Base-by-base conservation (phyloP, 1,140 invertebrate species). In the Neodiprion pinetum region DNA sequence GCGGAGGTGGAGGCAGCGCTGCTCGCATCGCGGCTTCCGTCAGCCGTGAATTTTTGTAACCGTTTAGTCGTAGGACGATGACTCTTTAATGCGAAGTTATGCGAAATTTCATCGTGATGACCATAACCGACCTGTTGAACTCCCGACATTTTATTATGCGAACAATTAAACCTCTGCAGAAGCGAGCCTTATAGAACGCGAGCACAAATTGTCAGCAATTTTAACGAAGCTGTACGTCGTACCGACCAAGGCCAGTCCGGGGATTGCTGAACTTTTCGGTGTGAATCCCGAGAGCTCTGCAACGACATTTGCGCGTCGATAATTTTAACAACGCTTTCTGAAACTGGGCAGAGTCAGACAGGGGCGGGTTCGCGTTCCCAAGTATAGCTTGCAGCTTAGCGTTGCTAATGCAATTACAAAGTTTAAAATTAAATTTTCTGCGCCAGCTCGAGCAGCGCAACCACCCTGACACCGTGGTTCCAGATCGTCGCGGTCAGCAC, bases 381-480 rank as follows among this genome's bases (percentile, higher is more conserved):
- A 17, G 53, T 61, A 61, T 61, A 61, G 53, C 53, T 61, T 61
- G 11, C 53, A 61, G 53, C 53, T 61, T 61, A 9, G 53, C 53
- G 53, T 61, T 61, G 53, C 53, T 61, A 61, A 61, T 61, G 53
- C 53, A 61, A 61, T 61, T 61, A 61, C n/a, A 17, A 61, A 61
- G 53, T 61, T 61, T 61, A 61, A 9, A 61, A 61, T 61, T 61
- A 14, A 61, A 61, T 61, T 61, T 61, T 17, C 53, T 61, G 53
- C 53, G 53, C 9, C 53, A 61, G 53, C 53, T 61, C 53, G 53
- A 14, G 53, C 53, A 17, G 53, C 11, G 8, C 53, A 0, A 7
- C 53, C 53, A 17, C 53, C 28, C 53, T 61, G 53, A 61, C 53
- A 61, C 53, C 53, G 8, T 61, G 53, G 53, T 61, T 61, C 9